Evolutionary conservation across 2,113 vertebrate genomes (phyloP).

Genomic region (Poeciliopsis prolifica): DNA sequence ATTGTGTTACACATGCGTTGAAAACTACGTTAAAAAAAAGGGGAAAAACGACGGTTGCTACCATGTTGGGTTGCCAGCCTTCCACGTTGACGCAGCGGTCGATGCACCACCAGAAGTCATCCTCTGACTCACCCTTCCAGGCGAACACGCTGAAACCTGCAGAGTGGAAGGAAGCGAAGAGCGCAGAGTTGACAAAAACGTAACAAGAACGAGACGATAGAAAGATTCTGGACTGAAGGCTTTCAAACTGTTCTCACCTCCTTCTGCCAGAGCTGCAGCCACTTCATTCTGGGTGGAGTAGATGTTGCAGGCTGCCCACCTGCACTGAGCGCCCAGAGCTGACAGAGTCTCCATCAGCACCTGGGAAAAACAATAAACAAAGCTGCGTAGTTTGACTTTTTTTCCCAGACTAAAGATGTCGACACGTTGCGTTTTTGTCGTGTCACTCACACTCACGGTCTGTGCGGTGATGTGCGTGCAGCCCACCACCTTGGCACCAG

Average conservation of each 20-base stretch:
- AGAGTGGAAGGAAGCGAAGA: neutral
- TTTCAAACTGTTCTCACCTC: conserved; percentile 77
- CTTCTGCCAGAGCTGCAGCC: conserved; percentile 94
- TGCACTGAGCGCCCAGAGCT: conserved; percentile 93
- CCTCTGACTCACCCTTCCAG: conserved; percentile 98
- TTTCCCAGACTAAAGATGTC: neutral
- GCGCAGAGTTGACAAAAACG: neutral
- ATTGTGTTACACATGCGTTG: too few relatives aligned
- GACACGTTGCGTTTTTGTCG: neutral
- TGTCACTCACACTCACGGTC: conserved; percentile 90
- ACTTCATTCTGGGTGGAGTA: conserved; percentile 99
- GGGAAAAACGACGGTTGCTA: conserved; percentile 44
- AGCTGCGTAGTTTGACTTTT: neutral
- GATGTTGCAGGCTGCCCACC: conserved; percentile 98
- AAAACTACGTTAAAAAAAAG: neutral
- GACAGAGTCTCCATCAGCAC: conserved; percentile 97
- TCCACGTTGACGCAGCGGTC: conserved; percentile 98
- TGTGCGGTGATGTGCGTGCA: conserved; percentile 98
- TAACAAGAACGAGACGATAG: too few relatives aligned
- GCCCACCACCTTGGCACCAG: conserved; percentile 97
- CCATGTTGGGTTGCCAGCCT: conserved; percentile 99
- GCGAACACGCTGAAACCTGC: conserved; percentile 95
- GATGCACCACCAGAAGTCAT: conserved; percentile 99
- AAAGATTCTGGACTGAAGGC: neutral
- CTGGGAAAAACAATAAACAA: conserved; percentile 62